These are phyloP conservation scores for Dasypus novemcinctus DNA, from an alignment of 2,113 vertebrate genomes.

Conservation along the genomic window DNA sequence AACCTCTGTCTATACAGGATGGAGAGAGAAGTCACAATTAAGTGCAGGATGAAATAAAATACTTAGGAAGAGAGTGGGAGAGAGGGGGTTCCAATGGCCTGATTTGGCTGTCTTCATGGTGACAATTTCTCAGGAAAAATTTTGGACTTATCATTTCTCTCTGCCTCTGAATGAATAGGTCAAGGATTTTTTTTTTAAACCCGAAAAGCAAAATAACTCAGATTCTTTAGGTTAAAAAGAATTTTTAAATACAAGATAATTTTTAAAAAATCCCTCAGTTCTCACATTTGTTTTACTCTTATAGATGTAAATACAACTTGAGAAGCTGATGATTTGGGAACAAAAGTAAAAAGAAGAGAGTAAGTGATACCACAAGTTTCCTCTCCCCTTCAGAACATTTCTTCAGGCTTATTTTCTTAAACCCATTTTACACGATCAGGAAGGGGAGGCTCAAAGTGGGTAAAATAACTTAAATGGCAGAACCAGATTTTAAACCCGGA, in stretches of 20 bases:
- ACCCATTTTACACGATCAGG: background rate
- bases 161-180: background rate
- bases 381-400: background rate
- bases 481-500: slow-evolving; percentile 44
- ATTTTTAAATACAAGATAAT: background rate
- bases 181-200: background rate
- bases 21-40: background rate
- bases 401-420: slow-evolving; percentile 46
- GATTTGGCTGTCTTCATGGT: background rate
- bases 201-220: slow-evolving; percentile 59
- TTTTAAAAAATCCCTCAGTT: background rate
- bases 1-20: background rate
- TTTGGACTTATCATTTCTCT: slow-evolving; percentile 19
- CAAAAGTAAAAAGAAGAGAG: background rate
- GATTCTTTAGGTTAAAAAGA: slow-evolving; percentile 35
- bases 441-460: background rate
- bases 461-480: background rate
- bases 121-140: slow-evolving; percentile 43
- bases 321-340: background rate
- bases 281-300: slow-evolving; percentile 40
- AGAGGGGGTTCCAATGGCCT: background rate
- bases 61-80: background rate
- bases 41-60: background rate
- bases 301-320: background rate
- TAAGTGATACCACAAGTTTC: background rate